Evolutionary conservation across 2,797 vertebrate species (phyloP).

Genomic region (Orestias chungarensis): DNA sequence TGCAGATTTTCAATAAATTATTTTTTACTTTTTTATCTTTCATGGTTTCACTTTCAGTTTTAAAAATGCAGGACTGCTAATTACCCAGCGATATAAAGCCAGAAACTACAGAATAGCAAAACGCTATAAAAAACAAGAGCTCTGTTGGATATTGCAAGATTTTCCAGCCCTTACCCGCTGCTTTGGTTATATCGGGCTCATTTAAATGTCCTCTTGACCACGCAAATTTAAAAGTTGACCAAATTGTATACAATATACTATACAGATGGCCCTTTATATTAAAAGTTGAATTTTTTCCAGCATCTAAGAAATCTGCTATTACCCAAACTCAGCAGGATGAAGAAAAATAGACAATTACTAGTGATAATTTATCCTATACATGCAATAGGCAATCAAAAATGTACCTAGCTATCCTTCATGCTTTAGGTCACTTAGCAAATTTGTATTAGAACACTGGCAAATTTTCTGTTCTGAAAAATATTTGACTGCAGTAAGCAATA

Average conservation of each 20-base stretch:
- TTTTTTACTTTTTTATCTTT: slow-evolving; percentile 55
- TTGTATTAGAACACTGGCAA: slow-evolving; percentile 25
- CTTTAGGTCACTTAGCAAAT: slow-evolving; percentile 16
- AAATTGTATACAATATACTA: slow-evolving; percentile 35
- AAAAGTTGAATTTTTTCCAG: slow-evolving; percentile 43
- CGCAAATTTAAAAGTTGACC: slow-evolving; percentile 29
- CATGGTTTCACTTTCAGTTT: slow-evolving; percentile 47
- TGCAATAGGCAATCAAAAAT: slow-evolving; percentile 45
- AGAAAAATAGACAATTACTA: slow-evolving; percentile 4
- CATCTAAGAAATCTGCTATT: slow-evolving; percentile 29
- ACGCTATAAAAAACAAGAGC: slow-evolving; percentile 54
- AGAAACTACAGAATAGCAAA: slow-evolving; percentile 34
- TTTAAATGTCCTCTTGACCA: slow-evolving; percentile 35
- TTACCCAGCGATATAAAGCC: slow-evolving; percentile 59
- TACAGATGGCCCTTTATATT: slow-evolving; percentile 30
- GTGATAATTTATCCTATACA: slow-evolving; percentile 29
- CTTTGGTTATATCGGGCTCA: slow-evolving; percentile 57
- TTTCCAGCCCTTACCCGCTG: slow-evolving; percentile 41
- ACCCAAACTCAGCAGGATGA: slow-evolving; percentile 28
- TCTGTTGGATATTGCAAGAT: slow-evolving; percentile 57
- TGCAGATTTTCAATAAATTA: slow-evolving; percentile 58
- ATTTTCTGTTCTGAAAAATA: slow-evolving; percentile 51
- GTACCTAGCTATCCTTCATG: slow-evolving; percentile 9
- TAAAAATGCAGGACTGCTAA: slow-evolving; percentile 58
- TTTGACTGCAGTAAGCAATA: slow-evolving; percentile 75